Evolutionary conservation across 1,140 invertebrate species (phyloP).

Genomic region (Formica selysi): DNA sequence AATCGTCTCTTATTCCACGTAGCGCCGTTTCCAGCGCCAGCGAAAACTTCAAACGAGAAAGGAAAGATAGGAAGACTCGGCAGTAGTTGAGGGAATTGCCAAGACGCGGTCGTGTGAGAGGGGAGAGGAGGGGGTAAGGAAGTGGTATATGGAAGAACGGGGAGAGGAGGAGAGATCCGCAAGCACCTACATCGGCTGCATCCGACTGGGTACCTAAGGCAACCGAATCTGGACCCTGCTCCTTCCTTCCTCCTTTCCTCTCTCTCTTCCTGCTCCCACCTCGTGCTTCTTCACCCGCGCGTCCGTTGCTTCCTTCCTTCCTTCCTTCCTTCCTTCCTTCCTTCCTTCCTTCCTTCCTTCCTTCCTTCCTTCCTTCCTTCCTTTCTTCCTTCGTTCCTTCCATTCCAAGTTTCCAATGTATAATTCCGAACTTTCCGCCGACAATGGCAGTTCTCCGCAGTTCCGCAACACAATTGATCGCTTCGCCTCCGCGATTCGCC

Average conservation of each 20-base stretch:
- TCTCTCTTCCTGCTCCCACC: conserved; percentile 66
- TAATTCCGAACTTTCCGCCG: conserved; percentile 83
- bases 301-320: too few species aligned
- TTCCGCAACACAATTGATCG: conserved; percentile 84
- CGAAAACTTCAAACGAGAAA: conserved; percentile 71
- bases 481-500: conserved; percentile 74
- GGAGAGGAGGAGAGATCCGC: conserved; percentile 13
- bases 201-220: conserved; percentile 67
- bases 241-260: conserved; percentile 55
- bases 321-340: conserved; percentile 50
- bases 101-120: conserved; percentile 32
- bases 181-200: conserved; percentile 49
- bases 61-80: conserved; percentile 40
- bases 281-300: conserved; percentile 44
- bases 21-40: conserved; percentile 56
- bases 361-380: conserved; percentile 66
- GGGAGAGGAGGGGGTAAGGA: background rate
- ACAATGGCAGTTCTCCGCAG: conserved; percentile 82
- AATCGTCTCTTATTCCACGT: conserved; percentile 72
- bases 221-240: conserved; percentile 64
- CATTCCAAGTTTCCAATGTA: conserved; percentile 83
- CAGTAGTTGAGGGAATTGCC: conserved; percentile 52
- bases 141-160: background rate
- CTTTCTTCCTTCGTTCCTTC: conserved; percentile 72
- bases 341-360: conserved; percentile 54